Percentiles rank a stretch among this genome's conserved stretches.
Evolutionary conservation across 2,888 invertebrate genomes (phyloP).

Genomic region (Drosophila maculinotata): DNA sequence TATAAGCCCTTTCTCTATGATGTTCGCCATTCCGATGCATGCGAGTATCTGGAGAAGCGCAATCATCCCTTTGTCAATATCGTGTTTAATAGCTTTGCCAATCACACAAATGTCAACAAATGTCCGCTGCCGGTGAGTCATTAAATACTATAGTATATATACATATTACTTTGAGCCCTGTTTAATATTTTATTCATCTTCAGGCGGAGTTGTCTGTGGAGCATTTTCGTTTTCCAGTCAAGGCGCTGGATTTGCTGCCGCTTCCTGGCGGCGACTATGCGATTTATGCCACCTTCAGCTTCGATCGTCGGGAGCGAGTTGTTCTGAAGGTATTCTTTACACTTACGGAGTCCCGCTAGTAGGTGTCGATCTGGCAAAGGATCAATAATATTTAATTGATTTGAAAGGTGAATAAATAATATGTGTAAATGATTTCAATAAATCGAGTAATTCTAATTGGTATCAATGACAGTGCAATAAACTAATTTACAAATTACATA

Average conservation of each 20-base stretch:
- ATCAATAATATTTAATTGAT: conserved; percentile 12
- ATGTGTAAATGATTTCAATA: conserved; percentile 29
- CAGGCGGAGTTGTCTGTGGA: conserved; percentile 55
- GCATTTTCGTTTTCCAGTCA: conserved; percentile 66
- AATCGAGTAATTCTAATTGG: conserved; percentile 44
- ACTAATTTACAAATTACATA: conserved; percentile 57
- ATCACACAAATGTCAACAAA: conserved; percentile 52
- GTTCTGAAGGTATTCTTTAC: conserved; percentile 61
- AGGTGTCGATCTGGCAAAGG: neutral
- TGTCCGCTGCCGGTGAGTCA: conserved; percentile 61
- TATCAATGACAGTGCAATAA: conserved; percentile 61
- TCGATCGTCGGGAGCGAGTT: conserved; percentile 38
- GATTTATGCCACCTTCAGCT: conserved; percentile 60
- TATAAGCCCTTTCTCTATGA: conserved; percentile 75
- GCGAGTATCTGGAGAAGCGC: conserved; percentile 73
- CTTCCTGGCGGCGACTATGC: conserved; percentile 71
- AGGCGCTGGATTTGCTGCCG: conserved; percentile 56
- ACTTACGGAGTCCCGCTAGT: conserved; percentile 56
- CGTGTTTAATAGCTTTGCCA: conserved; percentile 61
- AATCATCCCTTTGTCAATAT: conserved; percentile 76
- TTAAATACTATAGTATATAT: neutral
- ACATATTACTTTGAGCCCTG: neutral
- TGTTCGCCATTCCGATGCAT: conserved; percentile 55
- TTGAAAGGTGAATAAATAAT: conserved; percentile 21
- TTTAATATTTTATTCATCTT: neutral